A percentile compares a stretch with the other conserved stretches of the same genome.
Evolutionary conservation across 1,140 invertebrate species (phyloP).

Genomic region (Odontomachus brunneus): DNA sequence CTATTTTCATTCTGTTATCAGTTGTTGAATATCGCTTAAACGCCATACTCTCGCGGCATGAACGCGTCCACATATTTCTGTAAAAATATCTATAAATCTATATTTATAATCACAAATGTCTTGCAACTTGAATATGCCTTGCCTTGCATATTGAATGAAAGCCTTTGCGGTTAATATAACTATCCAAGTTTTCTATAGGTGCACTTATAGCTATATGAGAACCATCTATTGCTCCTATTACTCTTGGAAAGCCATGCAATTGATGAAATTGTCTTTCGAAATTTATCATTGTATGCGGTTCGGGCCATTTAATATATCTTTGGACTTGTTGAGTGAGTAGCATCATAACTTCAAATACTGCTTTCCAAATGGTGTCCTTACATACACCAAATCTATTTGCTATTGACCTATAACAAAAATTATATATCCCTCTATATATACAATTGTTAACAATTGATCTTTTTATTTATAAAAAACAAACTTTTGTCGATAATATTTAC

Average conservation of each 20-base stretch:
- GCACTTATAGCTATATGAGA: too few species aligned
- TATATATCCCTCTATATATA: not conserved
- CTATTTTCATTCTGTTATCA: slow-evolving; percentile 36
- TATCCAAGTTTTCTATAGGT: too few species aligned
- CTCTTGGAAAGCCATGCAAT: too few species aligned
- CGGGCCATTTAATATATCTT: too few species aligned
- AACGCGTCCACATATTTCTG: slow-evolving; percentile 19
- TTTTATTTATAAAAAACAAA: too few species aligned
- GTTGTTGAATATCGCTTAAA: slow-evolving; percentile 13
- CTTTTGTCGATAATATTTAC: too few species aligned
- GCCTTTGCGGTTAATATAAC: slow-evolving; percentile 41
- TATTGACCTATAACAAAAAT: too few species aligned
- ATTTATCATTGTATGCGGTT: not conserved
- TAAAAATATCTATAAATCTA: slow-evolving; percentile 40
- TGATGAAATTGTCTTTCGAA: slow-evolving; percentile 23
- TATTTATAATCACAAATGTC: too few species aligned
- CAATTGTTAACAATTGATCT: too few species aligned
- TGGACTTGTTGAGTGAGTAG: slow-evolving; percentile 11
- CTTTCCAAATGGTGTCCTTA: slow-evolving; percentile 10
- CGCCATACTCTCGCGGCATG: slow-evolving; percentile 40
- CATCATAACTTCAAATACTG: slow-evolving; percentile 1
- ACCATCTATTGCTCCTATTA: too few species aligned
- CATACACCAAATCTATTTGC: slow-evolving; percentile 26
- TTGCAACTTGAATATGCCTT: too few species aligned
- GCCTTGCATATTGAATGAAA: slow-evolving; percentile 50